Base-by-base conservation (phyloP, 2,888 invertebrate species). In the Conchocele bisecta region DNA sequence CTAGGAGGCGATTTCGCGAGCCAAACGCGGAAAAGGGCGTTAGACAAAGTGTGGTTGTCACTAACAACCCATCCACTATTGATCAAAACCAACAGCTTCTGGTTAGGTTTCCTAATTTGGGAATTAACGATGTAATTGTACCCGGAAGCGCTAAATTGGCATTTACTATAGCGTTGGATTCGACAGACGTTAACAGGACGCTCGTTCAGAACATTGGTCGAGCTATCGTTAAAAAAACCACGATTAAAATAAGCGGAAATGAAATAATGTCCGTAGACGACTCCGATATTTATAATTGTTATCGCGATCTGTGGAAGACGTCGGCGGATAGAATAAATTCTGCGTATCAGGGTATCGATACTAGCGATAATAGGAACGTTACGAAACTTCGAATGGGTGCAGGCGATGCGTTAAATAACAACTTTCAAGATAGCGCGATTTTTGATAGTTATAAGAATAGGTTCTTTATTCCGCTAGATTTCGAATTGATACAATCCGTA, bases 61-160 rank as follows among this genome's bases (percentile, higher is more conserved):
- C 48, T 5, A 48, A 48, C n/a, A 48, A 48, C 17, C 48, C 48
- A 3, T 39, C 29, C 9, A 75, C 73, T 15, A 78, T 82, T 28
- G 71, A 78, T 42, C 73, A 73, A 48, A 79, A 77, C 29, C 71
- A 79, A 63, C 68, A 66, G 22, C 57, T 79, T n/a, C 31, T 70
- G 11, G 73, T 80, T 11, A 51, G 66, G 41, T 75, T 77, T 51
- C 81, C 76, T 17, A 81, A 76, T 48, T 31, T 48, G 17, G 31
- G 26, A n/a, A 48, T 13, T 48, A 48, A 48, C 4, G 48, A 26
- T 48, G 48, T 75, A 39, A 75, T 76, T 56, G 66, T 75, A 2
- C 75, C 78, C 3, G 63, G 81, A 28, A 57, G 64, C 6, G 57
- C 63, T 15, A 29, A 60, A 28, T 31, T 81, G 17, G 75, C 78